Percentiles rank a stretch among this genome's conserved stretches.
These are phyloP conservation scores for Plecotus auritus DNA, from an alignment of 2,113 vertebrate genomes.

Conservation along the genomic window DNA sequence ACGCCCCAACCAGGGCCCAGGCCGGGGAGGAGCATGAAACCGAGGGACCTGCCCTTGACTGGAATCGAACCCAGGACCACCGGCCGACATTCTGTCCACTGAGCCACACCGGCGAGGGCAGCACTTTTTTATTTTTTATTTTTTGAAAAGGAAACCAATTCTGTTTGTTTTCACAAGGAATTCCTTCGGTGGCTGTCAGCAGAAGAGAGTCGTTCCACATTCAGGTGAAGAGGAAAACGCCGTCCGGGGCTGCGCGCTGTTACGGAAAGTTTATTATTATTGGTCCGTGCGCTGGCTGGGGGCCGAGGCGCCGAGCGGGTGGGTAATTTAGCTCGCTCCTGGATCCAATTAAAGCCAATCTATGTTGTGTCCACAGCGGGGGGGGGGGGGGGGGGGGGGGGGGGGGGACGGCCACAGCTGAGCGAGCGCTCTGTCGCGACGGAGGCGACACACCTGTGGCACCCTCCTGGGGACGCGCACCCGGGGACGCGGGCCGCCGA, in stretches of 20 bases:
- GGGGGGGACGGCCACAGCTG: constrained; percentile 75
- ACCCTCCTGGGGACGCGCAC: constrained; percentile 36
- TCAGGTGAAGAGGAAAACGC: constrained; percentile 63
- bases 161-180: background rate
- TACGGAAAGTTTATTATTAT: constrained; percentile 83
- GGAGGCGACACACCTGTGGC: constrained; percentile 80
- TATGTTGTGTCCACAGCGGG: constrained; percentile 79
- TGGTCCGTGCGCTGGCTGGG: constrained; percentile 80
- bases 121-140: background rate
- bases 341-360: constrained; percentile 83
- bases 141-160: constrained; percentile 36
- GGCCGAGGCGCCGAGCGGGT: constrained; percentile 80
- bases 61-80: no score
- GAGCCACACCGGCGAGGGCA: no score
- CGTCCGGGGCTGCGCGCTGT: constrained; percentile 70
- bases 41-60: no score
- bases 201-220: constrained; percentile 64
- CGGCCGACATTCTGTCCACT: no score
- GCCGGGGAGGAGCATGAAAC: no score
- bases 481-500: constrained; percentile 65
- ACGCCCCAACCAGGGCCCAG: no score
- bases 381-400: constrained; percentile 74
- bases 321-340: constrained; percentile 84
- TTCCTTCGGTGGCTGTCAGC: constrained; percentile 33
- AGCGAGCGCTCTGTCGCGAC: constrained; percentile 34